Percentiles rank a stretch among this genome's conserved stretches.
Conservation (phyloP, 1,140 invertebrate species). For the Drosophila murphyi region DNA sequence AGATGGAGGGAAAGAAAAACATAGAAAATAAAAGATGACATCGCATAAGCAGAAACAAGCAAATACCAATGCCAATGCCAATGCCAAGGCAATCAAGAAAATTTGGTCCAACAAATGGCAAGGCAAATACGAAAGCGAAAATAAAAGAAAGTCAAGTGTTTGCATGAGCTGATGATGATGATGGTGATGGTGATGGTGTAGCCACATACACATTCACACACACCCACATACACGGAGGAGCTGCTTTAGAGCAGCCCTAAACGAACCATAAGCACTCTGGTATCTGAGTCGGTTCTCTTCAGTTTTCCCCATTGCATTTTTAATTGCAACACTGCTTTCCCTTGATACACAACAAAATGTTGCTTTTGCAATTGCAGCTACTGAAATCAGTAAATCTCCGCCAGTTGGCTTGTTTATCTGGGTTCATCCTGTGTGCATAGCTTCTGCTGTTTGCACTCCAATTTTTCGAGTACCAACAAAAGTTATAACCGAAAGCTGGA, state of each 20-base stretch:
- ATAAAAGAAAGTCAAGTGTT: conserved; percentile 58
- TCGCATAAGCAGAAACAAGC: conserved; percentile 70
- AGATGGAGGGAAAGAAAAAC: conserved; percentile 38
- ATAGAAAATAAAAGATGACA: conserved; percentile 63
- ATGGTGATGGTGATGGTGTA: conserved; percentile 16
- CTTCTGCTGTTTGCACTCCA: conserved; percentile 7
- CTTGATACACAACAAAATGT: conserved; percentile 6
- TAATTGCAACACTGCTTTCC: conserved; percentile 22
- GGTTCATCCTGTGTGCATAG: conserved; percentile 27
- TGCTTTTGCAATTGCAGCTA: conserved; percentile 31
- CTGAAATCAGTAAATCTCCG: not conserved
- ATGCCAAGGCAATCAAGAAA: too few relatives aligned
- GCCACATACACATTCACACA: not conserved
- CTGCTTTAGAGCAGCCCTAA: conserved; percentile 5
- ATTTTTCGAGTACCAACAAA: conserved; percentile 30
- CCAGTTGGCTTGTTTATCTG: not conserved
- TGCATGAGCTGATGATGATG: conserved; percentile 47
- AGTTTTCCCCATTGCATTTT: conserved; percentile 2
- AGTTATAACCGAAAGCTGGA: conserved; percentile 39
- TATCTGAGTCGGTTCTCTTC: conserved; percentile 28
- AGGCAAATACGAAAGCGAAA: conserved; percentile 62
- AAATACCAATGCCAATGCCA: conserved; percentile 68
- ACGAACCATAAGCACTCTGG: conserved; percentile 32
- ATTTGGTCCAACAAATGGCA: conserved; percentile 34
- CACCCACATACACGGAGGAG: not conserved